Evolutionary conservation across 1,140 invertebrate genomes (phyloP).

Genomic region (Meloidogyne chitwoodi): DNA sequence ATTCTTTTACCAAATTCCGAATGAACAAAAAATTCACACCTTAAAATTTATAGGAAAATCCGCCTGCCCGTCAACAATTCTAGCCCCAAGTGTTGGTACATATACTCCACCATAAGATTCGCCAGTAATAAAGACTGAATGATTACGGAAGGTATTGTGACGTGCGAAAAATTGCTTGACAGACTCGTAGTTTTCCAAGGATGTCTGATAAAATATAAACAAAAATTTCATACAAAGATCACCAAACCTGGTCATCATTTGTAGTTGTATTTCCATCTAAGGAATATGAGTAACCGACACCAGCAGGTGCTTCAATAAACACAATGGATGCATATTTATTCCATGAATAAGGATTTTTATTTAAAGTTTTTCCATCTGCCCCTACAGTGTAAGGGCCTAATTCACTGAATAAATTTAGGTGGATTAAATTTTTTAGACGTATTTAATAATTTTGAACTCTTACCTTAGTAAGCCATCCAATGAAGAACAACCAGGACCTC

Average conservation of each 20-base stretch:
- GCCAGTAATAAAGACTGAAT: slow-evolving; percentile 63
- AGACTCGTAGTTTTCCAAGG: slow-evolving; percentile 63
- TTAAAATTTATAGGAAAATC: slow-evolving; percentile 58
- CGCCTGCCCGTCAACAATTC: slow-evolving; percentile 61
- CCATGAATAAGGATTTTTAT: slow-evolving; percentile 61
- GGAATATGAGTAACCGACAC: slow-evolving; percentile 67
- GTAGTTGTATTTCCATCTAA: slow-evolving; percentile 63
- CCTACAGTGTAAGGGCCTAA: slow-evolving; percentile 64
- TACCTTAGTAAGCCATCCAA: slow-evolving; percentile 61
- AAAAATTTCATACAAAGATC: neutral
- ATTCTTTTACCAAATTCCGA: neutral
- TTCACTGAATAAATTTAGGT: no score
- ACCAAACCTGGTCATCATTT: slow-evolving; percentile 62
- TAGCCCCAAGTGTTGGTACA: slow-evolving; percentile 63
- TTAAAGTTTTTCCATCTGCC: slow-evolving; percentile 48
- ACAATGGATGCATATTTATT: slow-evolving; percentile 63
- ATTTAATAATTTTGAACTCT: no score
- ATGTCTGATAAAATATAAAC: slow-evolving; percentile 42
- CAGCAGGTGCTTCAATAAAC: slow-evolving; percentile 65
- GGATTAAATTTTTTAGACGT: no score
- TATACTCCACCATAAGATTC: slow-evolving; percentile 63
- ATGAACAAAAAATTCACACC: slow-evolving; percentile 21
- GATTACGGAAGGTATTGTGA: slow-evolving; percentile 63
- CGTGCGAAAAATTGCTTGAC: slow-evolving; percentile 64
- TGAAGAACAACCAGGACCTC: slow-evolving; percentile 66